These are phyloP conservation scores for Rhodinocichla rosea DNA, from an alignment of 2,113 vertebrate genomes.

Conservation along the genomic window DNA sequence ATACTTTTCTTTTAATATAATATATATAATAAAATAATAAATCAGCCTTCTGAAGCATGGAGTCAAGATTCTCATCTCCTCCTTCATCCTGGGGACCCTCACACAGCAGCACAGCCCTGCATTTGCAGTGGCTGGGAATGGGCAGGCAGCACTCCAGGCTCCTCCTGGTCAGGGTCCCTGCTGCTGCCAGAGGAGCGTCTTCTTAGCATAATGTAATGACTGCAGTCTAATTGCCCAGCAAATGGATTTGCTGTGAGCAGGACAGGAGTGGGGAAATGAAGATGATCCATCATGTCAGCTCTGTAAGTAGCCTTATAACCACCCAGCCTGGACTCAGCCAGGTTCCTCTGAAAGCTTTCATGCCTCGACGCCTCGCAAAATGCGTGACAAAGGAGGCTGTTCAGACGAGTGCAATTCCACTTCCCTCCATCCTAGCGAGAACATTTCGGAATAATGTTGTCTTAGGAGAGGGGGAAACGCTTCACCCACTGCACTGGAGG, in stretches of 20 bases:
- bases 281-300: constrained; percentile 22
- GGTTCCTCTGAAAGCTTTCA: constrained; percentile 30
- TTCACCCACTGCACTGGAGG: background rate
- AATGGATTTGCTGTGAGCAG: constrained; percentile 42
- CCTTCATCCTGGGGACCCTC: no score
- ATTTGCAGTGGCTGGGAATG: no score
- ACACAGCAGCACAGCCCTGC: no score
- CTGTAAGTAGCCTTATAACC: background rate
- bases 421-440: background rate
- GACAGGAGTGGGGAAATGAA: constrained; percentile 19
- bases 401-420: background rate
- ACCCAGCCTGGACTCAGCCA: background rate
- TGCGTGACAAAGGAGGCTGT: constrained; percentile 32
- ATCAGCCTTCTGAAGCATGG: no score
- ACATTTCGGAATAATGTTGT: background rate
- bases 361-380: background rate
- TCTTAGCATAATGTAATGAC: background rate
- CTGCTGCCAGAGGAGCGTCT: background rate
- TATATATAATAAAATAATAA: no score
- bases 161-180: background rate
- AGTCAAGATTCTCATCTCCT: no score
- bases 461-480: background rate
- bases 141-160: background rate
- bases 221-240: constrained; percentile 50
- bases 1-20: no score